These are phyloP conservation scores for Alcis repandata DNA, from an alignment of 2,888 invertebrate species.

Conservation along the genomic window DNA sequence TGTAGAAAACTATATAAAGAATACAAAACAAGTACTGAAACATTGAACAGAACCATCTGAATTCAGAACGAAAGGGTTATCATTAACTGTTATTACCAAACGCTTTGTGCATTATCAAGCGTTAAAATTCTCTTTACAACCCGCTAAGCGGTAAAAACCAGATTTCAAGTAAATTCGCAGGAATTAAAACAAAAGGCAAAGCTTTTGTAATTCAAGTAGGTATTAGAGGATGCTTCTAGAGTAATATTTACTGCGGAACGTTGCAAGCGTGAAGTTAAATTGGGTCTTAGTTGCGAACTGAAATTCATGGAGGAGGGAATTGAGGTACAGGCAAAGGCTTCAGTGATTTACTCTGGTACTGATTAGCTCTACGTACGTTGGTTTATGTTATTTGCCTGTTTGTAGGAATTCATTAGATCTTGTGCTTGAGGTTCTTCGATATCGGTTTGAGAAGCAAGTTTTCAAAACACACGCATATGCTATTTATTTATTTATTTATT, in stretches of 20 bases:
- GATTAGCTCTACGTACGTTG: too few relatives aligned
- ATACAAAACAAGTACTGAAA: too few relatives aligned
- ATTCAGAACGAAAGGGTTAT: neutral
- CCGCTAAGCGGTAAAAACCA: neutral
- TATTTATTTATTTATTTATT: too few relatives aligned
- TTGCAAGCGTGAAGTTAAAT: conserved; percentile 25
- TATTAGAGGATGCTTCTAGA: conserved; percentile 4
- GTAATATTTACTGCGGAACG: conserved; percentile 14
- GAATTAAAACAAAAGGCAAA: neutral
- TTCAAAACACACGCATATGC: too few relatives aligned
- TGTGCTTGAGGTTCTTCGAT: too few relatives aligned
- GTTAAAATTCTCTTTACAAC: neutral
- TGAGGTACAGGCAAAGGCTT: neutral
- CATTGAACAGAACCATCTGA: neutral
- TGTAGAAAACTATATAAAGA: too few relatives aligned
- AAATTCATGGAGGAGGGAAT: conserved; percentile 5
- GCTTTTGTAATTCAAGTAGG: conserved; percentile 8
- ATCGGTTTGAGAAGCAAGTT: too few relatives aligned
- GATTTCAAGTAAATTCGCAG: neutral
- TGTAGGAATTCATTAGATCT: too few relatives aligned
- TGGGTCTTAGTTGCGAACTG: conserved; percentile 18
- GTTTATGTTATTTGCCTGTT: too few relatives aligned
- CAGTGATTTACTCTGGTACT: too few relatives aligned
- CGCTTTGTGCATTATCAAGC: neutral
- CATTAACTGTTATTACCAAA: neutral